phyloP scores from a whole-genome alignment of 2,113 vertebrate species.

The Gambusia affinis region DNA sequence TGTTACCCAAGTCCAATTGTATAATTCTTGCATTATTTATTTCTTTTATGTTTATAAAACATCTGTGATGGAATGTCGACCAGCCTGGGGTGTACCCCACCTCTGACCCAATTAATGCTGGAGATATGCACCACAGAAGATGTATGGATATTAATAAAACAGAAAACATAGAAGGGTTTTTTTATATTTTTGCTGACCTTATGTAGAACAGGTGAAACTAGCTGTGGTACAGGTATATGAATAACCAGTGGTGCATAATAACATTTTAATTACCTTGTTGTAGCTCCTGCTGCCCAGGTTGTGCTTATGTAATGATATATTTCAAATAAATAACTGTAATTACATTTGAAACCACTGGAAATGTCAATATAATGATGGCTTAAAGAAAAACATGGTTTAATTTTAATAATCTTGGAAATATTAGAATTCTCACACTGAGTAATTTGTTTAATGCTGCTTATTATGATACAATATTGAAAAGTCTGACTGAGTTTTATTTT shows the following conservation, averaged over 20 bases:
- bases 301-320: neutral
- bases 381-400: neutral
- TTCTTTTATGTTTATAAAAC: too few relatives aligned
- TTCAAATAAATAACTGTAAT: neutral
- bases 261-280: neutral
- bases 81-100: too few relatives aligned
- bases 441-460: neutral
- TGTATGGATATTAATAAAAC: too few relatives aligned
- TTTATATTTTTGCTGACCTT: neutral
- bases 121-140: too few relatives aligned
- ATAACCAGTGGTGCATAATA: neutral
- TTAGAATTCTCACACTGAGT: neutral
- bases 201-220: neutral
- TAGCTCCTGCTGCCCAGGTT: neutral
- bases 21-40: too few relatives aligned
- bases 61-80: too few relatives aligned
- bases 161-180: too few relatives aligned
- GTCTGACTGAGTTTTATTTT: too few relatives aligned
- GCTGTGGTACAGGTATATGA: neutral
- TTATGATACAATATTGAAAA: too few relatives aligned
- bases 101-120: too few relatives aligned
- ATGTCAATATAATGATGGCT: neutral
- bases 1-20: too few relatives aligned
- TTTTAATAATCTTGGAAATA: too few relatives aligned
- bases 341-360: neutral